Evolutionary conservation across 92 coral and sea anemone genomes (phyloP).

Genomic region (Pocillopora meandrina): DNA sequence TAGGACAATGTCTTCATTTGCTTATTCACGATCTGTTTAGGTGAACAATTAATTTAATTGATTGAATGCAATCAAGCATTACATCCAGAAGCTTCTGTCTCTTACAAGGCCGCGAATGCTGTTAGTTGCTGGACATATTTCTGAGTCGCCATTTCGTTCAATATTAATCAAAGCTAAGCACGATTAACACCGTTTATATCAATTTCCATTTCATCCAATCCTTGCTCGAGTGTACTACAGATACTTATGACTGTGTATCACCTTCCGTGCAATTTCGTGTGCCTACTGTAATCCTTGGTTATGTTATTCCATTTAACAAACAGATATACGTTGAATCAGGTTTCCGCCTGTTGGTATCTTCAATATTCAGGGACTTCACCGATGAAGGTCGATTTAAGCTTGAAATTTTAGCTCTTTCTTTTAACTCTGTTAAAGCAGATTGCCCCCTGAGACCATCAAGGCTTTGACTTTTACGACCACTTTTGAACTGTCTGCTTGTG

Average conservation of each 20-base stretch:
- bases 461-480: background rate
- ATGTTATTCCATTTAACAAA: slow-evolving; percentile 22
- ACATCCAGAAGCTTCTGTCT: too few relatives aligned
- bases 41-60: too few relatives aligned
- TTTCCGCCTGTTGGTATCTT: background rate
- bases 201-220: background rate
- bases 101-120: background rate
- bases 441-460: too few relatives aligned
- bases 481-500: background rate
- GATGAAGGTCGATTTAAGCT: background rate
- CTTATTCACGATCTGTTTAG: background rate
- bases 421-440: background rate
- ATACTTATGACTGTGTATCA: too few relatives aligned
- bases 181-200: background rate
- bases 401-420: background rate
- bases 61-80: too few relatives aligned
- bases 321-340: slow-evolving; percentile 26
- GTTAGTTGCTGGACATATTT: background rate
- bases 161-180: background rate
- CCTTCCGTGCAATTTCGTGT: background rate
- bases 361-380: background rate
- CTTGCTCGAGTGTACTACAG: background rate
- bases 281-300: background rate
- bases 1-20: background rate
- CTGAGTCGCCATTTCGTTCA: background rate